Evolutionary conservation across 2,888 invertebrate genomes (phyloP), one percentile per base, ranked within the genome.

Genomic region (Archips xylosteana): DNA sequence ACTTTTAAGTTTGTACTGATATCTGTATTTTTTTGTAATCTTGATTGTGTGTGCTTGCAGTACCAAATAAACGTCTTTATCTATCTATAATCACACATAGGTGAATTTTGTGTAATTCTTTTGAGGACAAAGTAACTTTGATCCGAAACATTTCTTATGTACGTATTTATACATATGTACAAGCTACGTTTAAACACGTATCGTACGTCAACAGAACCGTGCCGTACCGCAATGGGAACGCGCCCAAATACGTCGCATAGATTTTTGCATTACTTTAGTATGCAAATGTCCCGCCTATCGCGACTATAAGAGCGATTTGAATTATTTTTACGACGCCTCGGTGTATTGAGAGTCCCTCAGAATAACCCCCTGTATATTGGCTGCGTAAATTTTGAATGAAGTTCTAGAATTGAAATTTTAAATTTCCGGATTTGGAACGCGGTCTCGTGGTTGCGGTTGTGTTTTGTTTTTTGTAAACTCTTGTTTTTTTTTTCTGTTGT

Each of bases 211-310:
- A 34, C 47, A n/a, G 3, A 0, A 5, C 23, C 60, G 74, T 54
- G n/a, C 62, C 80, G 78, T 78, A 75, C 51, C 72, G 80, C 82
- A 89, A 85, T 81, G 92, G 82, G 83, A 83, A 85, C 88, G 82
- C 79, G 80, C 84, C 49, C 82, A 80, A 81, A 81, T 89, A 89
- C 88, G 90, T 89, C 90, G 88, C 92, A 92, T 93, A 93, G 94
- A 92, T 92, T 94, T 92, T 91, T 94, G 94, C 94, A 94, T 94
- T 92, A 94, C 92, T 94, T 94, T 91, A 91, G 89, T 92, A 95
- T 95, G 94, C 94, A 95, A 95, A 95, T 95, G 90, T 86, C 86
- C 87, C 78, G 78, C 84, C 89, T 92, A 92, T 92, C 92, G 87
- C 92, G 89, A 89, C 88, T 90, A 90, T 91, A 92, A 91, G 92